phyloP scores from a whole-genome alignment of 2,888 invertebrate genomes.

The Patella pellucida region DNA sequence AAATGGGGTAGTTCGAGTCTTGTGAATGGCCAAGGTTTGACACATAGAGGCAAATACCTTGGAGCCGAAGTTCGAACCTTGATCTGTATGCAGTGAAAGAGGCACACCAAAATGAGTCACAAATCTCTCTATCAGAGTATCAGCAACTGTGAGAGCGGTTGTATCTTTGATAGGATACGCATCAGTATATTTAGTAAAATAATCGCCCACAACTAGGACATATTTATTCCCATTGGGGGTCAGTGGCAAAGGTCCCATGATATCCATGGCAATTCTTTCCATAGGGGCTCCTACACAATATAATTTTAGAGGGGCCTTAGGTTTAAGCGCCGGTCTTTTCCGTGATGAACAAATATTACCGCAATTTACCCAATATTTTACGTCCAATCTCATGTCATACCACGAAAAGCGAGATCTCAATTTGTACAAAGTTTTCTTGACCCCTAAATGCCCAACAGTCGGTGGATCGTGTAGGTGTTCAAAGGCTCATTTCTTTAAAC shows the following conservation, averaged over 20 bases:
- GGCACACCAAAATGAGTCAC: neutral
- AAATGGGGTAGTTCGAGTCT: neutral
- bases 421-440: too few relatives aligned
- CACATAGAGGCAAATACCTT: neutral
- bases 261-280: slow-evolving; percentile 16
- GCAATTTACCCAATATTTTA: too few relatives aligned
- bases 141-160: slow-evolving; percentile 4
- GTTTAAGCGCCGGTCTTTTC: too few relatives aligned
- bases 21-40: neutral
- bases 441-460: too few relatives aligned
- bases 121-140: neutral
- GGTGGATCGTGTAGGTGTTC: too few relatives aligned
- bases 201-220: slow-evolving; percentile 12
- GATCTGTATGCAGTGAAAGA: slow-evolving; percentile 11
- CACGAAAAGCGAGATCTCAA: too few relatives aligned
- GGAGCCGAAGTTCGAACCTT: neutral
- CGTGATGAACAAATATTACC: too few relatives aligned
- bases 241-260: slow-evolving; percentile 13
- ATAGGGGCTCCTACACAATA: slow-evolving; percentile 2
- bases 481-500: too few relatives aligned
- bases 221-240: slow-evolving; percentile 1
- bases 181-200: slow-evolving; percentile 12
- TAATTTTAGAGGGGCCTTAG: neutral
- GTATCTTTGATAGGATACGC: slow-evolving; percentile 3
- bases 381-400: too few relatives aligned